phyloP scores from a whole-genome alignment of 2,797 vertebrate species.

The Leuciscus waleckii region DNA sequence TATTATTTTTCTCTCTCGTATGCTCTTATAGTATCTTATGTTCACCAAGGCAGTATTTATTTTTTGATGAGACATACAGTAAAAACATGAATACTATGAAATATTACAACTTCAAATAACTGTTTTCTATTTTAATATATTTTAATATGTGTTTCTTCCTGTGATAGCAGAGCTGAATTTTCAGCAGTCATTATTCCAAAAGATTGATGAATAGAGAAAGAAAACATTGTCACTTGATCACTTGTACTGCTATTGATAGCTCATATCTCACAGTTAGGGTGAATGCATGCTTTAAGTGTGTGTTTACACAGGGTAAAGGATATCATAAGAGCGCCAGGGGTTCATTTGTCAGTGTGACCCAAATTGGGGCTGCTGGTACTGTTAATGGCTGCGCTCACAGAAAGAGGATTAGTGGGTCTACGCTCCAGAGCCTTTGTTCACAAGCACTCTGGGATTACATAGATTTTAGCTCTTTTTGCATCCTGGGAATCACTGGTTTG shows the following conservation, averaged over 20 bases:
- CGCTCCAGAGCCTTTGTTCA: constrained; percentile 78
- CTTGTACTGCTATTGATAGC: not conserved
- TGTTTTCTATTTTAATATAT: not conserved
- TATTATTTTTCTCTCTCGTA: not conserved
- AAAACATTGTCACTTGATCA: too few species aligned
- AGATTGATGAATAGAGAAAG: too few species aligned
- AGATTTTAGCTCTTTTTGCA: constrained; percentile 63
- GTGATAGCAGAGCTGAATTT: not conserved
- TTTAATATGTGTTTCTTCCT: not conserved
- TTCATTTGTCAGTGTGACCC: constrained; percentile 46
- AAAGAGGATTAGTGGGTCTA: constrained; percentile 75
- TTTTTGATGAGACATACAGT: too few species aligned
- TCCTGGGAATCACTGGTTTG: constrained; percentile 23
- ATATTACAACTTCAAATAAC: not conserved
- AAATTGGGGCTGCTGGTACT: constrained; percentile 56
- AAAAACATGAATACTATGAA: not conserved
- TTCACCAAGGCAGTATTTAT: not conserved
- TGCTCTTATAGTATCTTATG: not conserved
- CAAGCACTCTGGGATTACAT: constrained; percentile 76
- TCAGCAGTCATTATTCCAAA: too few species aligned
- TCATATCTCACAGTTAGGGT: not conserved
- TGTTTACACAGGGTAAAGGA: not conserved
- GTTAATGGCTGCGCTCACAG: constrained; percentile 71
- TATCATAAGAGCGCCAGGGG: constrained; percentile 2
- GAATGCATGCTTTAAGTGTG: constrained; percentile 13